A percentile compares a stretch with the other conserved stretches of the same genome.
Evolutionary conservation across 2,113 vertebrate genomes (phyloP).

Genomic region (Paratilapia polleni): DNA sequence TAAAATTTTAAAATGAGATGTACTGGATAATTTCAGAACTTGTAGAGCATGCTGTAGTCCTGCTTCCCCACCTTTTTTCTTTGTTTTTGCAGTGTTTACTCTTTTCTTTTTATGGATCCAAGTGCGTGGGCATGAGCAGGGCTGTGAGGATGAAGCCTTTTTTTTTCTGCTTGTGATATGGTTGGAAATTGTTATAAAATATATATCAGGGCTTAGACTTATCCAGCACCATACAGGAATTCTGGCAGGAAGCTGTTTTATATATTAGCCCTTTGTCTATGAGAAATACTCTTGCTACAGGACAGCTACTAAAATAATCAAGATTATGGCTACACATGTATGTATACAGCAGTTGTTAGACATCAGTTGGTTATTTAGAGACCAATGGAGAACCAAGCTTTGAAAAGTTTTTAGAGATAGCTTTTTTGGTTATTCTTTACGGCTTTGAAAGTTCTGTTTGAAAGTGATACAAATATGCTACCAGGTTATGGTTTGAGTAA

Average conservation of each 20-base stretch:
- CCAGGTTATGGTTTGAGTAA: not conserved
- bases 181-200: not conserved
- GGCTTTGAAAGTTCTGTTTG: not conserved
- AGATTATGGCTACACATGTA: not conserved
- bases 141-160: not conserved
- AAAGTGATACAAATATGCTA: not conserved
- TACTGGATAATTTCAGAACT: not conserved
- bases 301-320: not conserved
- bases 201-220: not conserved
- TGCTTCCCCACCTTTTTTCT: conserved; percentile 4
- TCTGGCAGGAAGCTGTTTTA: not conserved
- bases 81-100: not conserved
- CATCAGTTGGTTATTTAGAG: not conserved
- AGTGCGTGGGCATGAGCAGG: not conserved
- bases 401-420: not conserved
- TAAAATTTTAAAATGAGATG: not conserved
- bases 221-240: too few relatives aligned
- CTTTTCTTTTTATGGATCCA: not conserved
- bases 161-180: not conserved
- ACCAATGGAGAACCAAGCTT: not conserved
- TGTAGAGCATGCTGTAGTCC: not conserved
- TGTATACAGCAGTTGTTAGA: not conserved
- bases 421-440: not conserved
- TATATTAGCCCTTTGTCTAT: not conserved
- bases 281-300: not conserved